A percentile compares a stretch with the other conserved stretches of the same genome.
Evolutionary conservation across 2,113 vertebrate species (phyloP).

Genomic region (Triplophysa tibetana): DNA sequence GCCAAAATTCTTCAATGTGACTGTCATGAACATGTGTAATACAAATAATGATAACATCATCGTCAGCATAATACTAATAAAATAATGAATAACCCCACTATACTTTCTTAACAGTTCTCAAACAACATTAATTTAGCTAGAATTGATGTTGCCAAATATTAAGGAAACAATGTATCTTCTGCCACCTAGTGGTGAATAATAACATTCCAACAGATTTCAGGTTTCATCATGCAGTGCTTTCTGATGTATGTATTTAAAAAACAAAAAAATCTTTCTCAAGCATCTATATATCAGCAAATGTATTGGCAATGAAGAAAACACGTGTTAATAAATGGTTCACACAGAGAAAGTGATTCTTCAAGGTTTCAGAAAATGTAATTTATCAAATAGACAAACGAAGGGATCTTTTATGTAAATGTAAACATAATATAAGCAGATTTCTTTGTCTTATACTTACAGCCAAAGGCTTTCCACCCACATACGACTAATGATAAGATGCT

Average conservation of each 20-base stretch:
- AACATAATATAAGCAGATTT: slow-evolving; percentile 33
- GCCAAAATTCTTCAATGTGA: no score
- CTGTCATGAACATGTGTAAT: no score
- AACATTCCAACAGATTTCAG: background rate
- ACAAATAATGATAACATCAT: no score
- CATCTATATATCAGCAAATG: slow-evolving; percentile 10
- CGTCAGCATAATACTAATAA: background rate
- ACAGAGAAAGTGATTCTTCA: background rate
- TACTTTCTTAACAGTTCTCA: no score
- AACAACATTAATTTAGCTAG: no score
- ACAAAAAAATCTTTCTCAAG: background rate
- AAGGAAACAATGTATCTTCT: background rate
- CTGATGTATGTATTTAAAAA: background rate
- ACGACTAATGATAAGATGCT: slow-evolving; percentile 61
- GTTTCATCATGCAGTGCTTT: background rate
- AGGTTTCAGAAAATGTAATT: background rate
- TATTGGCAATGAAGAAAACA: background rate
- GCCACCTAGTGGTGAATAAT: slow-evolving; percentile 4
- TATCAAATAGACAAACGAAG: background rate
- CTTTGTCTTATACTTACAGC: slow-evolving; percentile 39
- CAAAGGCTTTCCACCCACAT: slow-evolving; percentile 55
- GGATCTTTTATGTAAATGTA: slow-evolving; percentile 36
- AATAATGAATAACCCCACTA: no score
- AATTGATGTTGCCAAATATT: background rate
- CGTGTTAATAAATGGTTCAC: background rate